These are phyloP conservation scores for Dicaeum eximium DNA, from an alignment of 2,113 vertebrate genomes.

Conservation along the genomic window DNA sequence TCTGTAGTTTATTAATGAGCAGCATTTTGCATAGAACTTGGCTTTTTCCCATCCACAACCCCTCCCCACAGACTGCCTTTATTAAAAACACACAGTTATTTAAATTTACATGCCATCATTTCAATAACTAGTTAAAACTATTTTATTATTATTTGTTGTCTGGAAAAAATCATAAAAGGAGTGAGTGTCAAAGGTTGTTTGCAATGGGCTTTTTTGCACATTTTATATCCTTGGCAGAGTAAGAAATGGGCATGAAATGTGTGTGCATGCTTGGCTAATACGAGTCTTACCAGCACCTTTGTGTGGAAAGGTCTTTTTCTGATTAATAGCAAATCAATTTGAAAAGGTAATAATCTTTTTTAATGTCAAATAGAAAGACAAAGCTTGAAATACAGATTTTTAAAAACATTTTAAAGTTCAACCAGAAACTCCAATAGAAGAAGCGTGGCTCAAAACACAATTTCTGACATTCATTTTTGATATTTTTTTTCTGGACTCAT, in stretches of 20 bases:
- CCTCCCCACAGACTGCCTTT: background rate
- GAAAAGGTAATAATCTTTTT: conserved; percentile 49
- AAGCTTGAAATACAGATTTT: background rate
- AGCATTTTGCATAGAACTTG: background rate
- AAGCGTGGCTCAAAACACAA: background rate
- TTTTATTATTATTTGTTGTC: background rate
- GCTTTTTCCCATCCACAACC: fast-evolving
- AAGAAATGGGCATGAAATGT: conserved; percentile 1
- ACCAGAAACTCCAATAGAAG: background rate
- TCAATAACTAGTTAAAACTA: background rate
- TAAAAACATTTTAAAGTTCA: conserved; percentile 33
- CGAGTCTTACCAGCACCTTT: conserved; percentile 12
- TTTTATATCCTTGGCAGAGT: background rate
- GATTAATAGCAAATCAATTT: conserved; percentile 62
- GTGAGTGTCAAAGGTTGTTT: background rate
- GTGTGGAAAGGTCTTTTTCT: conserved; percentile 37
- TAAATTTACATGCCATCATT: background rate
- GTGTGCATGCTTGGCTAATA: conserved; percentile 9
- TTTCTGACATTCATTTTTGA: background rate
- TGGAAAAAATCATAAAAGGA: background rate
- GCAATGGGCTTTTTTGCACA: background rate
- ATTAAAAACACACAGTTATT: background rate
- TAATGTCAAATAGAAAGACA: conserved; percentile 25
- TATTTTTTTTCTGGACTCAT: background rate
- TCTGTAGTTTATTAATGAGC: background rate